Evolutionary conservation across 2,113 vertebrate genomes (phyloP).

Genomic region (Nothobranchius furzeri): DNA sequence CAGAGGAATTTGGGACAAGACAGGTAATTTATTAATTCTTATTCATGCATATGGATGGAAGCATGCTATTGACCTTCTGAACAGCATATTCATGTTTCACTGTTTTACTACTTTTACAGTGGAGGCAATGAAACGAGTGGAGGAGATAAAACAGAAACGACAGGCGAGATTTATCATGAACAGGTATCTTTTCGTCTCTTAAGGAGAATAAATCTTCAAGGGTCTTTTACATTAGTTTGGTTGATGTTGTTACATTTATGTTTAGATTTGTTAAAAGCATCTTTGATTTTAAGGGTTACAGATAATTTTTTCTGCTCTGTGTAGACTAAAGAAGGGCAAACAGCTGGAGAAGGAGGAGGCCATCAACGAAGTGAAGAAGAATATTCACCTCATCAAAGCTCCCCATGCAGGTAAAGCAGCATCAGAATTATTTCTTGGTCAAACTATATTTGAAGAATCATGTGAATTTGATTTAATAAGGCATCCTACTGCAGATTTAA

Average conservation of each 20-base stretch:
- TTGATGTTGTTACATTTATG: neutral
- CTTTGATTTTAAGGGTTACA: neutral
- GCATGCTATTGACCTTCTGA: neutral
- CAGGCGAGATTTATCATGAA: constrained; percentile 96
- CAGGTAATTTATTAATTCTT: constrained; percentile 75
- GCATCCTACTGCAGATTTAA: neutral
- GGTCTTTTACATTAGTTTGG: no score
- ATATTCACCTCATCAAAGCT: constrained; percentile 94
- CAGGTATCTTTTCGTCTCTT: constrained; percentile 77
- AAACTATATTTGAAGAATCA: neutral
- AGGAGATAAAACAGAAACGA: constrained; percentile 91
- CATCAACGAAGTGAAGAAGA: constrained; percentile 95
- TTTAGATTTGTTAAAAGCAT: neutral
- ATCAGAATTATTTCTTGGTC: neutral
- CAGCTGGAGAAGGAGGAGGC: constrained; percentile 90
- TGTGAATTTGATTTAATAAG: neutral
- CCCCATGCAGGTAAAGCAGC: constrained; percentile 86
- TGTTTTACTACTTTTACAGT: constrained; percentile 77
- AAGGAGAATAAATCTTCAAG: neutral
- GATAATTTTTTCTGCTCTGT: constrained; percentile 4
- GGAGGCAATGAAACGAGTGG: constrained; percentile 93
- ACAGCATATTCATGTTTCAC: neutral
- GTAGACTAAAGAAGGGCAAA: constrained; percentile 93
- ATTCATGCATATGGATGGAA: neutral
- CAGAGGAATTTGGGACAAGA: constrained; percentile 91